Percentiles rank a stretch among this genome's conserved stretches.
Evolutionary conservation across 2,113 vertebrate species (phyloP).

Genomic region (Blennius ocellaris): DNA sequence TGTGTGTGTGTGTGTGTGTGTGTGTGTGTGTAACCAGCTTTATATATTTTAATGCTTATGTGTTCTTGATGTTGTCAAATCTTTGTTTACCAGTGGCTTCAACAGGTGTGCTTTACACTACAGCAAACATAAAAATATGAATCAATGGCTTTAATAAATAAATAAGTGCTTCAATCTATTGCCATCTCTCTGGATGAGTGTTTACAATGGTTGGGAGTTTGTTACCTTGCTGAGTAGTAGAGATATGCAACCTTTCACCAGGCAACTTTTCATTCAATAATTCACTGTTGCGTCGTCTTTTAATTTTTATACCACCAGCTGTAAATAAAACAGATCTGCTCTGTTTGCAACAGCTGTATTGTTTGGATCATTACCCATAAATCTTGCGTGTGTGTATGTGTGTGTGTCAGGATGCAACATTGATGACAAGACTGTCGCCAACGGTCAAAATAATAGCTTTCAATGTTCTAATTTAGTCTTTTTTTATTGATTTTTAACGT

Average conservation of each 20-base stretch:
- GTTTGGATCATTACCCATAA: neutral
- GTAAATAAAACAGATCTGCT: conserved; percentile 5
- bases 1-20: too few species aligned
- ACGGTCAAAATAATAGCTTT: neutral
- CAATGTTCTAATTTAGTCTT: too few species aligned
- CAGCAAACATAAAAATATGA: neutral
- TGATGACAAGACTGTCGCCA: neutral
- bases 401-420: neutral
- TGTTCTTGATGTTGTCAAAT: neutral
- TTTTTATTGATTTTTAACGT: too few species aligned
- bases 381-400: neutral
- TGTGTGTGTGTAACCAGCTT: too few species aligned
- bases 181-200: neutral
- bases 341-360: neutral
- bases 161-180: neutral
- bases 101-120: neutral
- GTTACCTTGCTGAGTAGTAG: neutral
- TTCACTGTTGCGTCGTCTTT: neutral
- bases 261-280: neutral
- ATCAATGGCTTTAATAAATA: neutral
- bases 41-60: too few species aligned
- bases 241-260: neutral
- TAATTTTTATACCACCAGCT: neutral
- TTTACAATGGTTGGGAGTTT: neutral
- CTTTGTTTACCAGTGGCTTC: neutral